Evolutionary conservation across 2,888 invertebrate genomes (phyloP), one percentile per base, ranked within the genome.

Genomic region (Eupithecia exiguata): DNA sequence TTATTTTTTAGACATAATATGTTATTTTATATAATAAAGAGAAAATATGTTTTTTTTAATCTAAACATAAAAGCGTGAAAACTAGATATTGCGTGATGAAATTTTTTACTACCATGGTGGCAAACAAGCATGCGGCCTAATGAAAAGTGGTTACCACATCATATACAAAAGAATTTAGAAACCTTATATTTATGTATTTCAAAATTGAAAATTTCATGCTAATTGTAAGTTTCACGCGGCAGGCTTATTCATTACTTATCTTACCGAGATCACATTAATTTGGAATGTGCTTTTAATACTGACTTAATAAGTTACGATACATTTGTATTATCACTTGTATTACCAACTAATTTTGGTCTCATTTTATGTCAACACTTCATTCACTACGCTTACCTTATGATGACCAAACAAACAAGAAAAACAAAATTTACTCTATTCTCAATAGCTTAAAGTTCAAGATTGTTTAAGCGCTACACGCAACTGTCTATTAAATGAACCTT

Each of bases 311-410:
- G 16, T 35, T n/a, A 53, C 10, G 5, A 2, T 66, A 21, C 38
- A 14, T 40, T n/a, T n/a, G n/a, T n/a, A n/a, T n/a, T n/a, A n/a
- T n/a, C n/a, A n/a, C n/a, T 78, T 66, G 76, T 72, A 70, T 70
- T 58, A 67, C 76, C 78, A 77, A 70, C 76, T 79, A 77, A 70
- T 53, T 69, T 80, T 81, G 81, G 80, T 81, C 79, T 79, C 78
- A 70, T 43, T 66, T 66, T 66, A 21, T 65, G 12, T 66, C 4
- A 25, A 25, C 25, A 66, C 66, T 16, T 18, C 66, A 66, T 25
- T 43, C 14, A 36, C 9, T 40, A 35, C 9, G 5, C 18, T 62
- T 30, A 30, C 16, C 25, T 12, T 16, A 30, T 61, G 18, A 35
- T 18, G 18, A 30, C 14, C 61, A 61, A 62, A 58, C 1, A 53